Evolutionary conservation across 2,888 invertebrate species (phyloP).

Genomic region (Nomada lathburiana): DNA sequence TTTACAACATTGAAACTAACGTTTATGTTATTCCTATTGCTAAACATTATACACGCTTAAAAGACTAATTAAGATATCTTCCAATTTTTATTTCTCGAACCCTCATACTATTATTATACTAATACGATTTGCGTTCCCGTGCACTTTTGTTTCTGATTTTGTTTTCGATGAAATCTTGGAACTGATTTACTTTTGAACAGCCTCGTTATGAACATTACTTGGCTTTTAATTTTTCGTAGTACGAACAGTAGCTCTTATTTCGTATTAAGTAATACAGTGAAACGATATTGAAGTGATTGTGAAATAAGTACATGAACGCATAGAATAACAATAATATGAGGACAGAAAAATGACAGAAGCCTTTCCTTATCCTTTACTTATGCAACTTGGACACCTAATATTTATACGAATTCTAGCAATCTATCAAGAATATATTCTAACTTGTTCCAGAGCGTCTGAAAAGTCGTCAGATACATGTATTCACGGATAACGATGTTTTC

Average conservation of each 20-base stretch:
- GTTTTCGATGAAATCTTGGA: too few relatives aligned
- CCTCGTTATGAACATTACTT: too few relatives aligned
- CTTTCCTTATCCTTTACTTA: not conserved
- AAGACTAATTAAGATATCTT: not conserved
- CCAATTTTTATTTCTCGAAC: not conserved
- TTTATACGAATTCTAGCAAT: slow-evolving; percentile 31
- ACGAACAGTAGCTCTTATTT: not conserved
- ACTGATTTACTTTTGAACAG: too few relatives aligned
- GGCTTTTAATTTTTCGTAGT: too few relatives aligned
- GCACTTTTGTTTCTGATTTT: not conserved
- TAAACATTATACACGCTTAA: slow-evolving; percentile 17
- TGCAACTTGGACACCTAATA: slow-evolving; percentile 16
- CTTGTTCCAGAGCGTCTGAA: not conserved
- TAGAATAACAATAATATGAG: slow-evolving; percentile 2
- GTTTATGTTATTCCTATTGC: slow-evolving; percentile 6
- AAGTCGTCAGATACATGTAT: not conserved
- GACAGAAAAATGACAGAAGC: slow-evolving; percentile 3
- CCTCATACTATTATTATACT: not conserved
- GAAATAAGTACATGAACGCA: not conserved
- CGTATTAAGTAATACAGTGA: not conserved
- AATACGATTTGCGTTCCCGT: too few relatives aligned
- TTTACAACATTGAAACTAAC: not conserved
- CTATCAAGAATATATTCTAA: slow-evolving; percentile 31
- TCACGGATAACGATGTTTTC: not conserved
- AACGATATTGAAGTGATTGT: not conserved